A percentile compares a stretch with the other conserved stretches of the same genome.
phyloP scores from a whole-genome alignment of 2,113 vertebrate genomes.

The Phrynosoma platyrhinos region DNA sequence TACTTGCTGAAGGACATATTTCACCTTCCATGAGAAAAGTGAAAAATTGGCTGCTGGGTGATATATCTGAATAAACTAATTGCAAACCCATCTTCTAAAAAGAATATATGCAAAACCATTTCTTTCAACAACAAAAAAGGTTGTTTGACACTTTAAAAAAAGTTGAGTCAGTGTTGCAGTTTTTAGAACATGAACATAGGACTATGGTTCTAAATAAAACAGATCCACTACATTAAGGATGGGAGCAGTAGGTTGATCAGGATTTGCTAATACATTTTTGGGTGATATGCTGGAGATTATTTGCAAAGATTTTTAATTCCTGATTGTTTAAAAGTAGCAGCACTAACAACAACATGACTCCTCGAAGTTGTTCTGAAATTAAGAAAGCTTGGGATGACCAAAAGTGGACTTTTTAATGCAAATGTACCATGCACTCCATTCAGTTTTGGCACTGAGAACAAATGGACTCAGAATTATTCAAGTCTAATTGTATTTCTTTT shows the following conservation, averaged over 20 bases:
- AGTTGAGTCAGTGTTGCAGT: slow-evolving; percentile 61
- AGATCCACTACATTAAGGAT: background rate
- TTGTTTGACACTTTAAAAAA: slow-evolving; percentile 58
- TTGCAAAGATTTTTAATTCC: background rate
- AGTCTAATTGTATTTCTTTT: no score
- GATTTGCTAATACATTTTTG: background rate
- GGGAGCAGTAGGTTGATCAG: background rate
- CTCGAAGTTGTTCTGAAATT: background rate
- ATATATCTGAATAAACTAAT: slow-evolving; percentile 70
- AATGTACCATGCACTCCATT: background rate
- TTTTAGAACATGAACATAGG: slow-evolving; percentile 53
- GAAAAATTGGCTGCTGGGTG: slow-evolving; percentile 31
- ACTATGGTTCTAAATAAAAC: slow-evolving; percentile 29
- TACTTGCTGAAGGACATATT: slow-evolving; percentile 23
- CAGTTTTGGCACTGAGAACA: no score
- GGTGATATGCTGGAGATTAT: background rate
- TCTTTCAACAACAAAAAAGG: slow-evolving; percentile 9
- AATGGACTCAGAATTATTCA: no score
- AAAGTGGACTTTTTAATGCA: background rate
- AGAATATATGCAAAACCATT: slow-evolving; percentile 55
- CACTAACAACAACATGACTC: background rate
- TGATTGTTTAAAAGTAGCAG: background rate
- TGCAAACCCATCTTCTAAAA: slow-evolving; percentile 48
- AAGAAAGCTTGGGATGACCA: background rate
- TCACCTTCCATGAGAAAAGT: slow-evolving; percentile 70